phyloP scores from a whole-genome alignment of 2,113 vertebrate genomes.

The Varanus komodoensis region DNA sequence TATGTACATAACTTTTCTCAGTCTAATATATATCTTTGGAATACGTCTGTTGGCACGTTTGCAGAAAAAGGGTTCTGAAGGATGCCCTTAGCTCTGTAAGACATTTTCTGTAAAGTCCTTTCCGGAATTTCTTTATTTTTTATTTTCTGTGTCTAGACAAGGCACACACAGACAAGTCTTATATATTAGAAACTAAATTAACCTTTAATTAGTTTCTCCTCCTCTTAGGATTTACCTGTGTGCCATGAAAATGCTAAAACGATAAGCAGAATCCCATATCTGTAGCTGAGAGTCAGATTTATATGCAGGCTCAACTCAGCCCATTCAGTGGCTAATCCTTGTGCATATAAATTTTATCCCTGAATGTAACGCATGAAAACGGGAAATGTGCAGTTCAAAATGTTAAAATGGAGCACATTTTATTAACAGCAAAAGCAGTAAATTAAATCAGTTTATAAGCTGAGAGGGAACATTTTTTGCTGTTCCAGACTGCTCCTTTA shows the following conservation, averaged over 20 bases:
- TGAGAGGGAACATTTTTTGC: slow-evolving; percentile 68
- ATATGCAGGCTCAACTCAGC: slow-evolving; percentile 43
- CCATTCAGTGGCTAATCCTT: slow-evolving; percentile 59
- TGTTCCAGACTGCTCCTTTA: slow-evolving; percentile 69
- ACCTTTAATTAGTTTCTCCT: slow-evolving; percentile 62
- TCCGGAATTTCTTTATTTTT: slow-evolving; percentile 54
- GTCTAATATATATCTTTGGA: slow-evolving; percentile 31
- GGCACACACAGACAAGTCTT: slow-evolving; percentile 65
- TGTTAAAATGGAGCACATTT: slow-evolving; percentile 71
- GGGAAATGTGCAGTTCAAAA: slow-evolving; percentile 56
- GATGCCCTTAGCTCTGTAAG: slow-evolving; percentile 26
- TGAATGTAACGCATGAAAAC: slow-evolving; percentile 50
- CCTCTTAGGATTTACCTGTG: slow-evolving; percentile 71
- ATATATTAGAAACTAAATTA: slow-evolving; percentile 73
- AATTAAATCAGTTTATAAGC: slow-evolving; percentile 74
- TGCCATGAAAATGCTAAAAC: slow-evolving; percentile 60
- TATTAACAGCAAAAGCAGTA: slow-evolving; percentile 70
- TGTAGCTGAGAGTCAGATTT: slow-evolving; percentile 18
- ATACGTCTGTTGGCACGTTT: slow-evolving; percentile 41
- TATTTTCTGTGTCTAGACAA: slow-evolving; percentile 70
- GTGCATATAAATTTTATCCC: slow-evolving; percentile 65
- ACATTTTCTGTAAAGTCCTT: background rate
- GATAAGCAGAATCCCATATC: slow-evolving; percentile 53
- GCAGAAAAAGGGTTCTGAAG: slow-evolving; percentile 31
- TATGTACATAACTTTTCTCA: slow-evolving; percentile 11